A percentile compares a stretch with the other conserved stretches of the same genome.
These are phyloP conservation scores for Microtus richardsoni DNA, from an alignment of 2,113 vertebrate genomes.

Conservation along the genomic window DNA sequence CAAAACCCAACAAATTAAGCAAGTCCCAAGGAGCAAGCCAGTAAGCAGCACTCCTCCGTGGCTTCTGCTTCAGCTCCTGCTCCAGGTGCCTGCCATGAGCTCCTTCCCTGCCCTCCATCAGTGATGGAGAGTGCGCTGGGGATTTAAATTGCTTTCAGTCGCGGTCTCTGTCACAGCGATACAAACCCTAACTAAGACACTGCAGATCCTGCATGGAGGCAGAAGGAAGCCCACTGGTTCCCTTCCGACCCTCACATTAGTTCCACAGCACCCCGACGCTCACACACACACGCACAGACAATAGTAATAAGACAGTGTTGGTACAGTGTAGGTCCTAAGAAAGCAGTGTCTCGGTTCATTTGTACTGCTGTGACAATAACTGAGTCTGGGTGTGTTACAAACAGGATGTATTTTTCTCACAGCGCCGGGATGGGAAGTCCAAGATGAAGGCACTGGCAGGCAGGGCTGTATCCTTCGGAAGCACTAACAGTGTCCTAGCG, in stretches of 20 bases:
- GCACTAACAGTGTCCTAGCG: rapidly evolving
- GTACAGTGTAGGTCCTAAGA: not conserved
- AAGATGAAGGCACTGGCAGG: not conserved
- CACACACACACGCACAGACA: not conserved
- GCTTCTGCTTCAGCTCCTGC: not conserved
- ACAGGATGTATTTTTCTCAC: not conserved
- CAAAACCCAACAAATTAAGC: too few species aligned
- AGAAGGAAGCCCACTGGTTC: not conserved
- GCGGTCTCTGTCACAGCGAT: not conserved
- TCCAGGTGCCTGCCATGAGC: not conserved
- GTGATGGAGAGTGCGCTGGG: too few species aligned
- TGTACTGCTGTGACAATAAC: not conserved
- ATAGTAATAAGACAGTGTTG: not conserved
- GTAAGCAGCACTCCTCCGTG: not conserved
- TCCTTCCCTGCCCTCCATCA: not conserved
- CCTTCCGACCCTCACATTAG: not conserved
- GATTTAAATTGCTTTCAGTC: not conserved
- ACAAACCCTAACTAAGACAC: not conserved
- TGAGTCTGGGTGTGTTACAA: not conserved
- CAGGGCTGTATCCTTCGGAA: not conserved
- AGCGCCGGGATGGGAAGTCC: not conserved
- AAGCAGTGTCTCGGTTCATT: not conserved
- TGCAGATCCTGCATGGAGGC: not conserved
- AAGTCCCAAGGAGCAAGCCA: not conserved
- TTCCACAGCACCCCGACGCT: not conserved